Evolutionary conservation across 1,140 invertebrate species (phyloP).

Genomic region (Calycopis cecrops): DNA sequence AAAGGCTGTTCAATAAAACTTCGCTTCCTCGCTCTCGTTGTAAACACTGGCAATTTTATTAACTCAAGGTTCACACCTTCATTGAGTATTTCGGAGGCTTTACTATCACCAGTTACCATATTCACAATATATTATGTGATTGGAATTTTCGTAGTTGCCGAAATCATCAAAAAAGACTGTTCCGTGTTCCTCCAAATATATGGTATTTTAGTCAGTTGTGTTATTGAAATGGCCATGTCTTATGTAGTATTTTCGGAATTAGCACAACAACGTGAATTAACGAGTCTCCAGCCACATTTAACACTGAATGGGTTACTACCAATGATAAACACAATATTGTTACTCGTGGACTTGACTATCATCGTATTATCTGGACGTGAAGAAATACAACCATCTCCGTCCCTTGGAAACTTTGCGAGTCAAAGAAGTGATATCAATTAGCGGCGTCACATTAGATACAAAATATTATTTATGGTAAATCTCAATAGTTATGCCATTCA

Average conservation of each 20-base stretch:
- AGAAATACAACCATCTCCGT: no score
- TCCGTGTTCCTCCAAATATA: constrained; percentile 49
- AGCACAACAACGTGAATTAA: neutral
- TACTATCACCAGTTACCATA: constrained; percentile 41
- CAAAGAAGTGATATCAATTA: neutral
- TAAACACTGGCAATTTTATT: constrained; percentile 49
- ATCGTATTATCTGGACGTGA: constrained; percentile 29
- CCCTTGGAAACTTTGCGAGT: no score
- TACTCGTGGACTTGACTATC: constrained; percentile 41
- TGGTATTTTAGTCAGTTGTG: constrained; percentile 35
- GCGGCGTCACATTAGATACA: no score
- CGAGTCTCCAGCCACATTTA: neutral
- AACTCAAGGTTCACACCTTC: constrained; percentile 43
- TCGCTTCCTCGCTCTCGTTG: constrained; percentile 41
- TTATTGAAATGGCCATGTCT: constrained; percentile 36
- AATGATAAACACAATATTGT: constrained; percentile 40
- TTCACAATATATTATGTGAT: constrained; percentile 46
- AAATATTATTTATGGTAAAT: no score
- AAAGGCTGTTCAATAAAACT: constrained; percentile 40
- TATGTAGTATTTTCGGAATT: constrained; percentile 43
- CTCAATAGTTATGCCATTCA: no score
- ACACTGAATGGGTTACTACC: constrained; percentile 46
- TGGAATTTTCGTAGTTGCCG: constrained; percentile 35
- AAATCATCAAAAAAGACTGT: constrained; percentile 21
- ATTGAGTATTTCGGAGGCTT: constrained; percentile 38